Evolutionary conservation across 37 sponge, comb jelly and placozoan genomes (phyloP), one percentile per base, ranked within the genome.

Genomic region (Aplysina aerophoba): DNA sequence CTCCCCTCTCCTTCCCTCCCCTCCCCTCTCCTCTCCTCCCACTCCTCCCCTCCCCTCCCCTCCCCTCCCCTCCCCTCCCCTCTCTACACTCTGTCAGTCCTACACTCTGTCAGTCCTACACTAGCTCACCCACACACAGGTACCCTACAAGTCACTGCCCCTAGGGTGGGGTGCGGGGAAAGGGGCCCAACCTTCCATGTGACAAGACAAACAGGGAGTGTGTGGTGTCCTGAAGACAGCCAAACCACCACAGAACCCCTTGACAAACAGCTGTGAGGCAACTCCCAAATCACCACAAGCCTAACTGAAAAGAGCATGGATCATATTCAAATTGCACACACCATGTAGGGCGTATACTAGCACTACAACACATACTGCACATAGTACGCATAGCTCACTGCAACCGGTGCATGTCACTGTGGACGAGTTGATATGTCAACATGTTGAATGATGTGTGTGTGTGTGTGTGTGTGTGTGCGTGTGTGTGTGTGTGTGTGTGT

Each of bases 271-370:
- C 30, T 16, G 25, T 8, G 80, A 55, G 55, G 0, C 28, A 30
- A 35, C 11, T 30, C 6, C 24, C 30, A 39, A 27, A 19, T 37
- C 31, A 21, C 27, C 36, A 1, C 21, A 15, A 0, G 53, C 0
- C 87, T 81, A 67, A 59, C 84, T 11, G 72, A 87, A 21, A n/a
- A n/a, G 55, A 86, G 63, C 21, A 17, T 33, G 37, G 0, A 36
- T 40, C 13, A 64, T 64, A 1, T 21, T 25, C 58, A 0, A 38
- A n/a, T n/a, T n/a, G 19, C 61, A 62, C 19, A 40, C 25, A 20
- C 25, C 39, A 22, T 31, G 37, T 60, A 15, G n/a, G n/a, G n/a
- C n/a, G n/a, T n/a, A n/a, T n/a, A n/a, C n/a, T n/a, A n/a, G n/a
- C n/a, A n/a, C n/a, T n/a, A n/a, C n/a, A n/a, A n/a, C n/a, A n/a